Evolutionary conservation across 2,797 vertebrate genomes (phyloP).

Genomic region (Sarcophilus harrisii): DNA sequence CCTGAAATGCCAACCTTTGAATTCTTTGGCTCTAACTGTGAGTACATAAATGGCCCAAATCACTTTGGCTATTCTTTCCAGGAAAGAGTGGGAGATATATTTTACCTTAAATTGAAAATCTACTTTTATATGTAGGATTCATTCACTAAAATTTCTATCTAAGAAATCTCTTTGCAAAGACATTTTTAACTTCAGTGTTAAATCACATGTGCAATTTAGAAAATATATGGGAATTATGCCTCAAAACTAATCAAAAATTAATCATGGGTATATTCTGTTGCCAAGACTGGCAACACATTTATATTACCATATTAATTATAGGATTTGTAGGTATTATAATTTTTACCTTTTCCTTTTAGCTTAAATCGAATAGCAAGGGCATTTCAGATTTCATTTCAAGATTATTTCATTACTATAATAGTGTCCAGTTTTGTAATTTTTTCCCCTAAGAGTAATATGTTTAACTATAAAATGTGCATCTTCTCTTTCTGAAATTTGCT

Average conservation of each 20-base stretch:
- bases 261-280: constrained; percentile 1
- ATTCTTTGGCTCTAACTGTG: constrained; percentile 19
- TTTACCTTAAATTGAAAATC: constrained; percentile 6
- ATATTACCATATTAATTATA: constrained; percentile 53
- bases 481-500: not conserved
- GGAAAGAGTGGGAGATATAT: not conserved
- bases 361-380: constrained; percentile 29
- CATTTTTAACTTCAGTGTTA: constrained; percentile 8
- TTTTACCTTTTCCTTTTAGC: constrained; percentile 30
- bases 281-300: constrained; percentile 18
- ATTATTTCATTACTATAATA: constrained; percentile 41
- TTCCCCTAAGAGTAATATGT: constrained; percentile 28
- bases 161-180: not conserved
- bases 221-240: not conserved
- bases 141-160: not conserved
- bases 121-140: not conserved
- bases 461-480: constrained; percentile 49
- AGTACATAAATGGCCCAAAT: constrained; percentile 28
- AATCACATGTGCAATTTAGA: constrained; percentile 49
- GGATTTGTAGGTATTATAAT: constrained; percentile 33
- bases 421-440: constrained; percentile 61
- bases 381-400: constrained; percentile 66
- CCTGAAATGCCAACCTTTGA: constrained; percentile 35
- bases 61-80: constrained; percentile 20
- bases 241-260: constrained; percentile 17